These are phyloP conservation scores for Bradypodion pumilum DNA, from an alignment of 2,797 vertebrate species.

Conservation along the genomic window DNA sequence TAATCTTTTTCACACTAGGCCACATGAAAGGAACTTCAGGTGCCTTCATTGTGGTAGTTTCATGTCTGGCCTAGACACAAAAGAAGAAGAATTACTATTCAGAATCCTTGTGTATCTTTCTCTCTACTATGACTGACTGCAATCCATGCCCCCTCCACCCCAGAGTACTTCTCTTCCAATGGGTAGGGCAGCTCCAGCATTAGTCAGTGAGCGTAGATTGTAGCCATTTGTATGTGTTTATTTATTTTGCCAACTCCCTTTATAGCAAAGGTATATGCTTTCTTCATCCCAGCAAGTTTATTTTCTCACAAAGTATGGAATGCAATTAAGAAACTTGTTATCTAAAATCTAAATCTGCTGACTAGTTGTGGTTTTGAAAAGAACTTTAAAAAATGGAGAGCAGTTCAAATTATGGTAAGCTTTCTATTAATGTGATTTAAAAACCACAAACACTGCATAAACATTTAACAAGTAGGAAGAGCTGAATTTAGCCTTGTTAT, in stretches of 20 bases:
- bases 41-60: no score
- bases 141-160: not conserved
- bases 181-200: not conserved
- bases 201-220: not conserved
- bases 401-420: not conserved
- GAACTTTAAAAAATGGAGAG: not conserved
- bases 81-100: no score
- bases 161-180: not conserved
- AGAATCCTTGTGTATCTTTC: constrained; percentile 35
- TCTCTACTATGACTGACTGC: constrained; percentile 23
- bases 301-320: constrained; percentile 60
- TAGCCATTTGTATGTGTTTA: not conserved
- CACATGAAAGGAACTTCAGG: no score
- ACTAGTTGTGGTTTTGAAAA: constrained; percentile 43
- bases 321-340: constrained; percentile 58
- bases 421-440: not conserved
- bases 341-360: constrained; percentile 57
- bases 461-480: not conserved
- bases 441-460: not conserved
- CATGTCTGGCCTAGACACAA: no score
- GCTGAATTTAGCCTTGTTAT: not conserved
- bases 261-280: constrained; percentile 47
- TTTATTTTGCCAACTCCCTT: constrained; percentile 61
- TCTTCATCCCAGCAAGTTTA: constrained; percentile 52
- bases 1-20: no score